Base-by-base conservation (phyloP, 2,888 invertebrate species). In the Luffia ferchaultella region DNA sequence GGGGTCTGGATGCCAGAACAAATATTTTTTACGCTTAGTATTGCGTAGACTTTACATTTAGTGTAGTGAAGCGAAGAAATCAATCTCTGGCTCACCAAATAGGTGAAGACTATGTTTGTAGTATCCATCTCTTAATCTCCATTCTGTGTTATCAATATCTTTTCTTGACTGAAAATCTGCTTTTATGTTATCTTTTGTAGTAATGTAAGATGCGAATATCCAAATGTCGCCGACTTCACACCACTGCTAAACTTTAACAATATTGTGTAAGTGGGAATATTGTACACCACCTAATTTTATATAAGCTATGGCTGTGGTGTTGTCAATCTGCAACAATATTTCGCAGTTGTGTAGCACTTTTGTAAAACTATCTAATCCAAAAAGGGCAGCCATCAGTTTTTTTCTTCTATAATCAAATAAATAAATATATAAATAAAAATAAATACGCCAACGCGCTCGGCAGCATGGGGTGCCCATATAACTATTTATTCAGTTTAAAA, bases 1-100 rank as follows among this genome's bases (percentile, higher is more conserved):
- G 1, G 61, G 59, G 18, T 62, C 60, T 1, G 42, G 41, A 7
- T 56, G 49, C 60, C 60, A 61, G 0, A 58, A 56, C 1, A 58
- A 42, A 43, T 53, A 62, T 18, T 16, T 52, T 15, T 45, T 16
- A 42, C 53, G 51, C 46, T 53, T 53, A 12, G 40, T 43, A 42
- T 53, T 53, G 16, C 18, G n/a, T n/a, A n/a, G n/a, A n/a, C n/a
- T n/a, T n/a, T n/a, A n/a, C n/a, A n/a, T n/a, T n/a, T n/a, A n/a
- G n/a, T n/a, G n/a, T 17, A 51, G 30, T 19, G 42, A 49, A 16
- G 51, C 51, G 45, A 53, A 53, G 0, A 53, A 17, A 41, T 53
- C 53, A 18, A 53, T 49, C 2, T 43, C 20, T 16, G 54, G 54
- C 12, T 12, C 2, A 19, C 52, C 52, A 46, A 52, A 52, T n/a